Percentiles rank a stretch among this genome's conserved stretches.
Conservation (phyloP, 2,888 invertebrate genomes). For the Yponomeuta plumbellus region DNA sequence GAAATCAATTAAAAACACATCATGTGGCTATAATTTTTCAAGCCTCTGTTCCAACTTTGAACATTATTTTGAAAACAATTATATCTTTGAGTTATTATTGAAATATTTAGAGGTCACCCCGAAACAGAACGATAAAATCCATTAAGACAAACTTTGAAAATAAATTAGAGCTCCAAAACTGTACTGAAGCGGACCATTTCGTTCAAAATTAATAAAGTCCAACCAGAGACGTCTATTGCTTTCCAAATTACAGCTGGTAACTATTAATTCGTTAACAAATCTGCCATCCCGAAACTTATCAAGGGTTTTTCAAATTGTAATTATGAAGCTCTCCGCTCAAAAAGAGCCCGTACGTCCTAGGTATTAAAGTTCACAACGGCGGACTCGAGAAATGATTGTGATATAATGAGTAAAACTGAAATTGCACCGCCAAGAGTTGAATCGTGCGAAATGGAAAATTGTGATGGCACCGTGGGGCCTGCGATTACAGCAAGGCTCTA, state of each 20-base stretch:
- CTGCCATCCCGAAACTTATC: conserved; percentile 18
- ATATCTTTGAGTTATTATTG: no score
- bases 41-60: no score
- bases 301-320: conserved; percentile 23
- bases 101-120: no score
- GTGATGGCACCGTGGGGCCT: neutral
- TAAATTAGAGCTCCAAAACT: neutral
- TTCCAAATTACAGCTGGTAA: neutral
- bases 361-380: neutral
- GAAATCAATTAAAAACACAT: conserved; percentile 28
- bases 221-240: neutral
- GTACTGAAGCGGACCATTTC: neutral
- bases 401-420: neutral
- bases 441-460: neutral
- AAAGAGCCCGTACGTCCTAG: neutral
- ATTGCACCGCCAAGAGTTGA: neutral
- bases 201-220: neutral
- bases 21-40: no score
- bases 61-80: no score
- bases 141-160: neutral
- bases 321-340: neutral
- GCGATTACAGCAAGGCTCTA: neutral
- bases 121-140: neutral
- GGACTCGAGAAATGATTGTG: neutral
- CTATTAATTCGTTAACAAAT: conserved; percentile 3